Base-by-base conservation (phyloP, 2,888 invertebrate genomes). In the Ichneumoninae sp. region DNA sequence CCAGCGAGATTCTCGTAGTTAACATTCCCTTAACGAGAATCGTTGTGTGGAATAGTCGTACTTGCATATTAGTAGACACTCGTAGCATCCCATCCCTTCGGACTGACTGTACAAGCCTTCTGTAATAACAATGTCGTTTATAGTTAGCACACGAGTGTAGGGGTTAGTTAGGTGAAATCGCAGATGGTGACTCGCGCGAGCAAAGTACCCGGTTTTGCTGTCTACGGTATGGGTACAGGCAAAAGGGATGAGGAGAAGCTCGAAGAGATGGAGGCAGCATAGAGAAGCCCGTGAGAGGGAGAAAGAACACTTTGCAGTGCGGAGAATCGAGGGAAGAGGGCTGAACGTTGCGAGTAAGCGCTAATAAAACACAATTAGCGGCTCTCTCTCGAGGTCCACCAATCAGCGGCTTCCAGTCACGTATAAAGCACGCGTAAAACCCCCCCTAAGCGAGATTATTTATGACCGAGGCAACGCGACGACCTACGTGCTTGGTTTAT, bases 301-400 rank as follows among this genome's bases (percentile, higher is more conserved):
- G 74, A 33, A 50, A 65, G 63, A 60, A 74, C 74, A 69, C 60
- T 57, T 44, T 40, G 65, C 71, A 63, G 30, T 60, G 44, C n/a
- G 10, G 47, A 80, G 70, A 63, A 78, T 60, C 75, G 54, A 79
- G 71, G 85, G 71, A 86, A 65, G 69, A 77, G 80, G 84, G 81
- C 74, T 81, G 74, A 78, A 84, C 73, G 65, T 65, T 47, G 63
- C 52, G 69, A 86, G 88, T 86, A 87, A 89, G 88, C 88, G 89
- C 92, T 92, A 93, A 93, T 93, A 93, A 93, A 93, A 93, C 91
- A 92, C 93, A 93, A 93, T 93, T 93, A 93, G 92, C 90, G 88
- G 87, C 86, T 88, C 86, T 3, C 68, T 68, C 79, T 79, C 78
- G 85, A 81, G 82, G 85, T 84, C 88, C 87, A 91, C 92, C 91